phyloP scores from a whole-genome alignment of 2,797 vertebrate species.

The Hydrolagus colliei region DNA sequence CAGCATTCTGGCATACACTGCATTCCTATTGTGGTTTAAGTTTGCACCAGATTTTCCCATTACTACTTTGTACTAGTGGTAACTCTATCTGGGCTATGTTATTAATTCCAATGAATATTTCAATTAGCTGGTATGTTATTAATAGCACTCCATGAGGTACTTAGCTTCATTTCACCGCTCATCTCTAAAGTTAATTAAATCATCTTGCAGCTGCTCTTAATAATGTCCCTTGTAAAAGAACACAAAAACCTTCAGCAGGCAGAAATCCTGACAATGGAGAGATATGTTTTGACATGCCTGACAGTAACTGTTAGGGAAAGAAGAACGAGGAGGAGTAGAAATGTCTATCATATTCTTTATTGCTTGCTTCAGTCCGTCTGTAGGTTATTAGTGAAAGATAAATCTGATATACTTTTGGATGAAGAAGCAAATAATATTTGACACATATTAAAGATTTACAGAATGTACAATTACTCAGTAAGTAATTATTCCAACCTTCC shows the following conservation, averaged over 20 bases:
- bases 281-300: constrained; percentile 4
- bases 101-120: neutral
- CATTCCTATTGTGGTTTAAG: neutral
- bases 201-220: constrained; percentile 22
- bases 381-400: neutral
- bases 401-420: neutral
- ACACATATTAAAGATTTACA: neutral
- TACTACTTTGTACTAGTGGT: constrained; percentile 3
- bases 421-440: neutral
- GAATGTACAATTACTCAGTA: no score
- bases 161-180: neutral
- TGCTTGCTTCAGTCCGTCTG: neutral
- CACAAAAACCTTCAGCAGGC: constrained; percentile 8
- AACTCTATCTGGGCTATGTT: constrained; percentile 13
- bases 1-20: neutral
- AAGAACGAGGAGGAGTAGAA: neutral
- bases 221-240: constrained; percentile 2
- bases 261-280: neutral
- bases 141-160: constrained; percentile 5
- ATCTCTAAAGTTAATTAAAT: neutral
- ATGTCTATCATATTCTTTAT: neutral
- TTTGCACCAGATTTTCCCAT: constrained; percentile 20
- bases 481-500: neutral
- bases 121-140: neutral
- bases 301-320: neutral